A percentile compares a stretch with the other conserved stretches of the same genome.
These are phyloP conservation scores for Eutrigla gurnardus DNA, from an alignment of 2,797 vertebrate genomes.

Conservation along the genomic window DNA sequence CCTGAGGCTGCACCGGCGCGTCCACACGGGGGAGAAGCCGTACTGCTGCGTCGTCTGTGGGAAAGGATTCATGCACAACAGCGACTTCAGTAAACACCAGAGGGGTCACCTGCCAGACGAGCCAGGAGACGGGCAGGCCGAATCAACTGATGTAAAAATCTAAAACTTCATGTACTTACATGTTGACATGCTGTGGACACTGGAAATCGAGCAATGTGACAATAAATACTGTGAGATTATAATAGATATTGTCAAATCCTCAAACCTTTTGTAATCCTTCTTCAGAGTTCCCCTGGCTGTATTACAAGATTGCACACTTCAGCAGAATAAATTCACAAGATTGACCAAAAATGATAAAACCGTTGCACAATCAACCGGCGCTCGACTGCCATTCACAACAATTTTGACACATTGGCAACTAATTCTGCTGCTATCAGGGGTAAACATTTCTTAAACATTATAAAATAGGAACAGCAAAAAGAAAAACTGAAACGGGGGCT, in stretches of 20 bases:
- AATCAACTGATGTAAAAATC: slow-evolving; percentile 9
- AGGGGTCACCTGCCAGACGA: slow-evolving; percentile 27
- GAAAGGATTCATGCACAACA: slow-evolving; percentile 28
- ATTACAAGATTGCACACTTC: neutral
- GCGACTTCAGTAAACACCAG: slow-evolving; percentile 50
- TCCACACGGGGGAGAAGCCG: slow-evolving; percentile 59
- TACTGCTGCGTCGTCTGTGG: slow-evolving; percentile 51
- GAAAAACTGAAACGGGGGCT: too few relatives aligned
- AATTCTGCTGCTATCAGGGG: too few relatives aligned
- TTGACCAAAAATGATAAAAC: neutral
- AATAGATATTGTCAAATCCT: neutral
- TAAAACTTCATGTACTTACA: neutral
- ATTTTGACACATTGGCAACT: too few relatives aligned
- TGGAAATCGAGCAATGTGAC: neutral
- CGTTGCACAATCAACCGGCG: too few relatives aligned
- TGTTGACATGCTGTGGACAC: neutral
- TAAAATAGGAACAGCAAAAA: too few relatives aligned
- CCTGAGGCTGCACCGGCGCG: slow-evolving; percentile 62
- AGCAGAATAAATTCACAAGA: neutral
- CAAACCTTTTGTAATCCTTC: neutral
- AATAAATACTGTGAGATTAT: neutral
- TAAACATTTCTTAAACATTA: too few relatives aligned
- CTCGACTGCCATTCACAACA: neutral
- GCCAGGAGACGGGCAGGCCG: neutral
- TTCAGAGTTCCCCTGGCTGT: neutral